Evolutionary conservation across 2,888 invertebrate genomes (phyloP), one percentile per base, ranked within the genome.

Genomic region (Acrobasis consociella): DNA sequence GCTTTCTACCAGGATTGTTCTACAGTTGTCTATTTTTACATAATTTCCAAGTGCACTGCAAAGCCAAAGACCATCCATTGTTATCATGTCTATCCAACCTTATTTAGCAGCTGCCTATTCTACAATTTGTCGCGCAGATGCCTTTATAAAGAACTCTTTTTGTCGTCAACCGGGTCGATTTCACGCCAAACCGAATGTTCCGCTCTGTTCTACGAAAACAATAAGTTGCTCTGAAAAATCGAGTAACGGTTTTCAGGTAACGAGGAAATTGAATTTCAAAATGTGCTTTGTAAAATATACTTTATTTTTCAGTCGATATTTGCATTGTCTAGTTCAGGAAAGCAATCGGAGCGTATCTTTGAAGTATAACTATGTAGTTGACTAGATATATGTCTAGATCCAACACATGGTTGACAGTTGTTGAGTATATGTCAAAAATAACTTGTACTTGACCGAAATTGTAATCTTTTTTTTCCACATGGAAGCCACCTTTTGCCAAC

Each of bases 171-270:
- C 55, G 16, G 55, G 55, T 55, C 55, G 55, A 55, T 55, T 55
- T 55, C 55, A 55, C 55, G 55, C 38, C 39, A 39, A 37, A 55
- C 39, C 16, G 39, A 55, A 55, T 39, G 55, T 55, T 55, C 55
- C 55, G 55, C 55, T 55, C 15, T 39, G 55, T 55, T 55, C 15
- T 55, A 39, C 16, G 55, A 39, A 55, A 15, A 55, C 55, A 55
- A 55, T 52, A 38, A 53, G 22, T 10, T 53, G 39, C 39, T 55
- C 55, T 55, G 55, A 55, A 55, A 55, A 55, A 16, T 39, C 11
- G n/a, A 16, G 16, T 16, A 55, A 16, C 55, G 38, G 55, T 52
- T n/a, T 22, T 52, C 31, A 52, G 52, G 37, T 55, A 16, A 16
- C 55, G n/a, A 46, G 46, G 46, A 46, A 46, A 46, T 46, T 13